Evolutionary conservation across 2,888 invertebrate species (phyloP), one percentile per base, ranked within the genome.

Genomic region (Drosophila fulvimacula): DNA sequence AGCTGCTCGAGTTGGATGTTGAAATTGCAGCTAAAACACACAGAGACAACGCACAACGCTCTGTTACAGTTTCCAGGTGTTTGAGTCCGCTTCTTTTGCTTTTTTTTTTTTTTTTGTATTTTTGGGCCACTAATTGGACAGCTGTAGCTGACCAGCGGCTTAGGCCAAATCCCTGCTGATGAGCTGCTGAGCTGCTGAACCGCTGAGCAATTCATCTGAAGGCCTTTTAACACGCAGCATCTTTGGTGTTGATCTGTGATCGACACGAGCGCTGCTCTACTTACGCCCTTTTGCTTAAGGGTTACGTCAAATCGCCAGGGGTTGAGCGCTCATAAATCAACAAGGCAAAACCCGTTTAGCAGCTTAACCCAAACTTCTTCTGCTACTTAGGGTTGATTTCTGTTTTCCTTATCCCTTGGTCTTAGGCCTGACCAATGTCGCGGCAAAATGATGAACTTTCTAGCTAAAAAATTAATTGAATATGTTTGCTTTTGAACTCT

Each of bases 241-340:
- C 76, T 64, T 34, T 21, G 36, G 24, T 13, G 36, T 36, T 21
- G 38, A 52, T 52, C 38, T 24, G n/a, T 10, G 49, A 51, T 38
- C 52, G 52, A 52, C 52, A 24, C 38, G 52, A 52, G 52, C 30
- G 38, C 19, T 64, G 68, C 53, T 72, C 81, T 81, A 73, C 65
- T 77, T 83, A 61, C 69, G 66, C 64, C 62, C 67, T 74, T 80
- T 57, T 66, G 61, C 62, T 57, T 21, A 57, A 57, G 66, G 38
- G 51, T 51, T 17, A 19, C 36, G 30, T 53, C 27, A 15, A n/a
- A 67, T 67, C 55, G 70, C 13, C 52, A 78, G 66, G 82, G 84
- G 81, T 70, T 81, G 69, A 24, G 71, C 66, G 55, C 87, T 48
- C 65, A 73, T 81, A 82, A 86, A 81, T 81, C 83, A 81, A 82